A percentile compares a stretch with the other conserved stretches of the same genome.
Evolutionary conservation across 2,888 invertebrate genomes (phyloP).

Genomic region (Rotaria socialis): DNA sequence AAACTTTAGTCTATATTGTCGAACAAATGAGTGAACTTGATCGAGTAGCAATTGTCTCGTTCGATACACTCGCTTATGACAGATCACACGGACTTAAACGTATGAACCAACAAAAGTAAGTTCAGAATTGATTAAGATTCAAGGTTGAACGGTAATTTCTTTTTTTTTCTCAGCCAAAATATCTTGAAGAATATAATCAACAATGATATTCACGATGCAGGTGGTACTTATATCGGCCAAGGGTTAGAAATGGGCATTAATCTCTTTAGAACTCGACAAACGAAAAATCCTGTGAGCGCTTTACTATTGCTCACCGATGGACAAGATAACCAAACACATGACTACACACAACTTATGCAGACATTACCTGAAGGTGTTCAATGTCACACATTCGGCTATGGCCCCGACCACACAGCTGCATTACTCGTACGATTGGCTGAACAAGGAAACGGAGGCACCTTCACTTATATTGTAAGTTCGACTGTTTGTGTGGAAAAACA

Average conservation of each 20-base stretch:
- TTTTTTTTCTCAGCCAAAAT: too few species aligned
- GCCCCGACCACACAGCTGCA: neutral
- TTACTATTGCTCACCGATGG: neutral
- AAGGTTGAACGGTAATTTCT: too few species aligned
- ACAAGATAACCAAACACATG: neutral
- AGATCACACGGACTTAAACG: constrained; percentile 24
- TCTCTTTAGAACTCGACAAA: too few species aligned
- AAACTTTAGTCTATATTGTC: neutral
- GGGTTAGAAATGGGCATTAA: too few species aligned
- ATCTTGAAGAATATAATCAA: too few species aligned
- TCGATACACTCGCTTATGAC: neutral
- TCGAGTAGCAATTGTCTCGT: neutral
- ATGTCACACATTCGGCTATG: neutral
- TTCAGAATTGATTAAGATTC: neutral
- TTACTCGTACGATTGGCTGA: neutral
- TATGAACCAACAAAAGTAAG: constrained; percentile 27
- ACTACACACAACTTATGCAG: neutral
- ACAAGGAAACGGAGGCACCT: neutral
- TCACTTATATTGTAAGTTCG: constrained; percentile 6
- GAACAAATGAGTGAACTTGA: constrained; percentile 8
- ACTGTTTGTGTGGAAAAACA: neutral
- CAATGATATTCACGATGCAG: too few species aligned
- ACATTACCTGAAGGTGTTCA: neutral
- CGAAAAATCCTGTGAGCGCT: too few species aligned
- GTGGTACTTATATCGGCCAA: too few species aligned